phyloP scores from a whole-genome alignment of 2,797 vertebrate genomes.

The Smutsia gigantea region DNA sequence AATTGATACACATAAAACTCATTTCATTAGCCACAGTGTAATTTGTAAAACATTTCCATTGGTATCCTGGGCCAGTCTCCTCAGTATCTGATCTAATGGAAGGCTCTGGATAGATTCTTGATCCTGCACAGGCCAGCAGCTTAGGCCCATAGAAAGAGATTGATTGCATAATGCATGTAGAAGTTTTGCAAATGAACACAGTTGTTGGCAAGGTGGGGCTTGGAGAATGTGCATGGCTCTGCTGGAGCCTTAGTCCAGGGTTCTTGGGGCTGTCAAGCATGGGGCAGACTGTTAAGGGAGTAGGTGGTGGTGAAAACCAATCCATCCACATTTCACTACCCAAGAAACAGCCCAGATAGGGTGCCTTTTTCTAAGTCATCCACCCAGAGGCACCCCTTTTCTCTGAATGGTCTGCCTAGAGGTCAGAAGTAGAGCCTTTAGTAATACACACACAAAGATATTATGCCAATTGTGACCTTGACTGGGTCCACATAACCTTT shows the following conservation, averaged over 20 bases:
- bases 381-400: neutral
- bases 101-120: neutral
- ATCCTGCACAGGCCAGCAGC: neutral
- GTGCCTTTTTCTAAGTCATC: neutral
- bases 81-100: conserved; percentile 28
- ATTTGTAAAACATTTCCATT: conserved; percentile 18
- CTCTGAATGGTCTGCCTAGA: neutral
- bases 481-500: neutral
- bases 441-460: neutral
- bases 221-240: neutral
- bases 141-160: neutral
- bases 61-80: neutral
- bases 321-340: neutral
- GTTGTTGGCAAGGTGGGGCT: neutral
- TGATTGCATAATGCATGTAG: neutral
- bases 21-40: conserved; percentile 29
- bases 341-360: neutral
- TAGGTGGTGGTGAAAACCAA: neutral
- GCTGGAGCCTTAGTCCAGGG: neutral
- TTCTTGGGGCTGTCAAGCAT: rapidly evolving
- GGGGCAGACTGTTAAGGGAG: neutral
- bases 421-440: neutral
- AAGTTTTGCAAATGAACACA: neutral
- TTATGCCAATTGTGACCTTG: neutral
- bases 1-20: conserved; percentile 42